A percentile compares a stretch with the other conserved stretches of the same genome.
These are phyloP conservation scores for Xylota segnis DNA, from an alignment of 2,888 invertebrate species.

Conservation along the genomic window DNA sequence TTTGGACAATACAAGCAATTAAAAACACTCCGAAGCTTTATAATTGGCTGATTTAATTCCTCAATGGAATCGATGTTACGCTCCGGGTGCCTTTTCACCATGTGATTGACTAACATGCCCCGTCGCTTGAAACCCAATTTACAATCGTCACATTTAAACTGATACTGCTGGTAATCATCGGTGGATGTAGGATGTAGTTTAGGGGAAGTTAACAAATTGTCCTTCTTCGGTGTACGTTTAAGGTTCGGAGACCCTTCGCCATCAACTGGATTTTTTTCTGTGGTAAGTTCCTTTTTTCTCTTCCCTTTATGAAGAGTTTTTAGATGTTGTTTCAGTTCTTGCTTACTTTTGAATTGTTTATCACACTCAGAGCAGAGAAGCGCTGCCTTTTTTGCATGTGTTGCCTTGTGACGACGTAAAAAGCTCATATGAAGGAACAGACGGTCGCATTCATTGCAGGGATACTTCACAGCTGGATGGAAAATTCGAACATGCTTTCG, in stretches of 20 bases:
- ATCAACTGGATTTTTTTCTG: not conserved
- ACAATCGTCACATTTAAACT: conserved; percentile 87
- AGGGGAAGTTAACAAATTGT: conserved; percentile 74
- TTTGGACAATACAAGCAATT: conserved; percentile 94
- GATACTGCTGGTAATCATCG: conserved; percentile 49
- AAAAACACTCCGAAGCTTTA: conserved; percentile 91
- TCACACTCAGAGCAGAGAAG: conserved; percentile 92
- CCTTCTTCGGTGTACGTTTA: conserved; percentile 44
- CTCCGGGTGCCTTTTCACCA: conserved; percentile 91
- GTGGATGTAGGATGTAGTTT: not conserved
- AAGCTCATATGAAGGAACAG: conserved; percentile 90
- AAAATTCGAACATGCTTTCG: conserved; percentile 91
- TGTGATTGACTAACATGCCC: conserved; percentile 94
- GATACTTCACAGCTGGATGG: conserved; percentile 89
- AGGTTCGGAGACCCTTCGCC: conserved; percentile 30
- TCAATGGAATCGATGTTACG: conserved; percentile 88
- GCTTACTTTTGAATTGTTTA: conserved; percentile 89
- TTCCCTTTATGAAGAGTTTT: conserved; percentile 70
- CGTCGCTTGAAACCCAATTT: conserved; percentile 91
- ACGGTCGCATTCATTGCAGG: conserved; percentile 89
- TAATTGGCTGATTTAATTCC: conserved; percentile 91
- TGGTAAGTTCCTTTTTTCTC: conserved; percentile 36
- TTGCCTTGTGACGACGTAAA: conserved; percentile 87
- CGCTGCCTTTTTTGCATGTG: conserved; percentile 88
- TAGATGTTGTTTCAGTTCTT: conserved; percentile 77